A percentile compares a stretch with the other conserved stretches of the same genome.
These are phyloP conservation scores for Cyphomyrus plagiostoma DNA, from an alignment of 2,113 vertebrate species.

Conservation along the genomic window DNA sequence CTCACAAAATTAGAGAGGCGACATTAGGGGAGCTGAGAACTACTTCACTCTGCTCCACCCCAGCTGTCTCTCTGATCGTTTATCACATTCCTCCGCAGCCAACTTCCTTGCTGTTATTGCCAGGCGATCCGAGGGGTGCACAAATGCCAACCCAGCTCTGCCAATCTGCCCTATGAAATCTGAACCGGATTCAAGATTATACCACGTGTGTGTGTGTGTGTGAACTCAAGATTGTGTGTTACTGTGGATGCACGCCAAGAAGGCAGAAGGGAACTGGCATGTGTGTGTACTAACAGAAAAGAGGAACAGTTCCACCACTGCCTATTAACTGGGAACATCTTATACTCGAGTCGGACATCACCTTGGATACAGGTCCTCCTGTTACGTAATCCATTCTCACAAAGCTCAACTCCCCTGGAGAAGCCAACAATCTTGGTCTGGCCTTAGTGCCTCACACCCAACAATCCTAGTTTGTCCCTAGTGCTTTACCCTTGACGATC, in stretches of 20 bases:
- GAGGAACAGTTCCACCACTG: neutral
- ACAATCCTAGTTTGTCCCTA: too few species aligned
- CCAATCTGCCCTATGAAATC: neutral
- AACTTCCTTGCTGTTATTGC: neutral
- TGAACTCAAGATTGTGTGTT: neutral
- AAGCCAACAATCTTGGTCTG: neutral
- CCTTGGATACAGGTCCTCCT: neutral
- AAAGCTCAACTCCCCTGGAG: neutral
- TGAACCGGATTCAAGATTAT: neutral
- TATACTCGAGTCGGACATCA: neutral
- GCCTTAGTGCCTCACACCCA: neutral
- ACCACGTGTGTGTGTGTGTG: neutral
- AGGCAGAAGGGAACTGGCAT: neutral
- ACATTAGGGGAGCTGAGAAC: neutral
- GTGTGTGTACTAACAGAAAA: neutral
- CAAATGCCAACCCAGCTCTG: neutral
- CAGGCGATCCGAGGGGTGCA: neutral
- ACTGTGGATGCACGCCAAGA: neutral
- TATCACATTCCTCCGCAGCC: neutral
- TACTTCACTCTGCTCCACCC: neutral
- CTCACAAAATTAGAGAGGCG: neutral
- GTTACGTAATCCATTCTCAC: neutral
- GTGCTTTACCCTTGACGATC: too few species aligned
- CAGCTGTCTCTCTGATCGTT: neutral
- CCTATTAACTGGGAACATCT: neutral